Base-by-base conservation (phyloP, 2,888 invertebrate species). In the Periphyllus acericola region DNA sequence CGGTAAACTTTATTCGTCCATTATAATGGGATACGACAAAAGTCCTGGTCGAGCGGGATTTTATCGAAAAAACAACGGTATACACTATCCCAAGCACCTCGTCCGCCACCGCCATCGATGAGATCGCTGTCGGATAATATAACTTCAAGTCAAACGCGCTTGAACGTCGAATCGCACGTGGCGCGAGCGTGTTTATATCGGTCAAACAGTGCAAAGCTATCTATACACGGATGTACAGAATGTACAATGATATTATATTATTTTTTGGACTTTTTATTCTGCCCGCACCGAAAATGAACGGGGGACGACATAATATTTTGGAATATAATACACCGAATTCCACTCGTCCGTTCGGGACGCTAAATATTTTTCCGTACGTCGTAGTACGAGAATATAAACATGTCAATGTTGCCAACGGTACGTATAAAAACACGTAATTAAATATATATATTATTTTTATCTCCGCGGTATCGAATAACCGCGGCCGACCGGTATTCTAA, bases 1-100 rank as follows among this genome's bases (percentile, higher is more conserved):
- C 19, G n/a, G 79, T 21, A n/a, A 40, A 81, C 25, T 83, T 83
- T 83, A 83, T 83, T 83, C 72, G 82, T 55, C 72, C 82, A 82
- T 82, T 34, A 34, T 78, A 34, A n/a, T n/a, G n/a, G 40, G 32
- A 75, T 6, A 14, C 36, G 11, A 14, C 29, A n/a, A 46, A 46
- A 46, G 11, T 46, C 46, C 46, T 46, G 46, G 72, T 55, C 25
- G 34, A 32, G n/a, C 40, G 68, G 29, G 66, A 32, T 84, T 46
- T 84, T 72, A 72, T 83, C 82, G 36, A 52, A 8, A 72, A 72
- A 29, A 72, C 32, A 21, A 21, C 6, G 1, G 46, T 46, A 46
- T 11, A 11, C 14, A 46, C 11, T 14, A 1, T 34, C 75, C 25
- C 25, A 9, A 5, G 4, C 9, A 19, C 4, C 36, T 29, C 34